These are phyloP conservation scores for Lathronympha strigana DNA, from an alignment of 2,888 invertebrate species.

Conservation along the genomic window DNA sequence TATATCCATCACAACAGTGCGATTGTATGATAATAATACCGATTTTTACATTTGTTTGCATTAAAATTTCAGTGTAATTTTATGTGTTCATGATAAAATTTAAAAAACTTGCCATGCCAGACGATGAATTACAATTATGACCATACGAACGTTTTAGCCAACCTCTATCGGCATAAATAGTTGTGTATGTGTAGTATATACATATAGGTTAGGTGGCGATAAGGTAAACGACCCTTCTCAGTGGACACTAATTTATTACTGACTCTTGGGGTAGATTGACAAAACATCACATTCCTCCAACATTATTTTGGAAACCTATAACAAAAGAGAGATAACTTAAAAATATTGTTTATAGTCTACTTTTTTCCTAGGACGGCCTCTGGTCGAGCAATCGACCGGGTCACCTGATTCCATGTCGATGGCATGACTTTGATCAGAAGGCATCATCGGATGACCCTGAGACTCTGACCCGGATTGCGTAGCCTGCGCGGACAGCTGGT, in stretches of 20 bases:
- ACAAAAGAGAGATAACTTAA: not conserved
- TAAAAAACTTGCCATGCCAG: not conserved
- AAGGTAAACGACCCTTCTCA: constrained; percentile 1
- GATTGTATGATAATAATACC: too few species aligned
- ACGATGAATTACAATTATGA: constrained; percentile 8
- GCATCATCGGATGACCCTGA: not conserved
- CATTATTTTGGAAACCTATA: not conserved
- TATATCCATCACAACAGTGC: too few species aligned
- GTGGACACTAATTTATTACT: constrained; percentile 4
- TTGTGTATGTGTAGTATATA: not conserved
- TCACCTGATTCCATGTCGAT: not conserved
- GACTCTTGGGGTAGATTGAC: not conserved
- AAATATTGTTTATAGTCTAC: constrained; percentile 2
- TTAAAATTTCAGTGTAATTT: too few species aligned
- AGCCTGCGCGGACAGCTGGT: not conserved
- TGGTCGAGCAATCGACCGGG: not conserved
- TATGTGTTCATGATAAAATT: not conserved
- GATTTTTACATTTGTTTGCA: too few species aligned
- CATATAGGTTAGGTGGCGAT: not conserved
- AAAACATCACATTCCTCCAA: not conserved
- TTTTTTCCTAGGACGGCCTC: not conserved
- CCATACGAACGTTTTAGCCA: constrained; percentile 6
- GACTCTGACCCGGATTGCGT: not conserved
- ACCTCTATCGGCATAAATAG: not conserved
- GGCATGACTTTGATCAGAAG: not conserved